Percentiles rank a stretch among this genome's conserved stretches.
Conservation (phyloP, 2,797 vertebrate genomes). For the Octomys mimax region DNA sequence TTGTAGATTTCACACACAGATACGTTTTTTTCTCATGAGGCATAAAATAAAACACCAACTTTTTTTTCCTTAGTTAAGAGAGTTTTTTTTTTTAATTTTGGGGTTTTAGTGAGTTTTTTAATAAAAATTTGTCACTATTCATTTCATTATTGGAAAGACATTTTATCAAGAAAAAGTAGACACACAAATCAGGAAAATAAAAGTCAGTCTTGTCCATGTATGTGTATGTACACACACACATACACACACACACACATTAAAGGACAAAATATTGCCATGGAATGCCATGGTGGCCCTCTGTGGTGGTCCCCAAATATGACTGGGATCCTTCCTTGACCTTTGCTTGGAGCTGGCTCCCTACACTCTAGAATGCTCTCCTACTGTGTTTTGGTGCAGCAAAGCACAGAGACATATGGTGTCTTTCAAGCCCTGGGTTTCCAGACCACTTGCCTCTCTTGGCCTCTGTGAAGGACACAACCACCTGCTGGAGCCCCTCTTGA, state of each 20-base stretch:
- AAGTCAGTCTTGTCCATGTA: neutral
- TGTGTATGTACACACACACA: neutral
- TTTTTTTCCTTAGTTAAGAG: neutral
- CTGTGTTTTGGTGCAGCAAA: neutral
- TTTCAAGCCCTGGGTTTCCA: neutral
- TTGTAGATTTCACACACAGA: neutral
- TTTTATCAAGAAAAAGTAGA: conserved; percentile 2
- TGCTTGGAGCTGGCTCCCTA: neutral
- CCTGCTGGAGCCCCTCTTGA: neutral
- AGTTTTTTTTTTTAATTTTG: neutral
- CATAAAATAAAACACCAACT: neutral
- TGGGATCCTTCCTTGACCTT: neutral
- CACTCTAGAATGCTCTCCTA: neutral
- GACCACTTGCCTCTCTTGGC: neutral
- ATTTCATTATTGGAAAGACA: neutral
- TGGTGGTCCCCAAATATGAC: neutral
- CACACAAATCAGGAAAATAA: neutral
- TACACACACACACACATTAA: neutral
- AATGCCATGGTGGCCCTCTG: neutral
- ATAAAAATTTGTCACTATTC: neutral
- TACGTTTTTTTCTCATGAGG: neutral
- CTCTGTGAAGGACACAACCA: neutral
- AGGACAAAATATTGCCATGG: neutral
- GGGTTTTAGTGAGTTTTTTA: neutral
- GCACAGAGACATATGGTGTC: neutral